phyloP scores from a whole-genome alignment of 92 coral and sea anemone species.

The Phenganax stokvisi region DNA sequence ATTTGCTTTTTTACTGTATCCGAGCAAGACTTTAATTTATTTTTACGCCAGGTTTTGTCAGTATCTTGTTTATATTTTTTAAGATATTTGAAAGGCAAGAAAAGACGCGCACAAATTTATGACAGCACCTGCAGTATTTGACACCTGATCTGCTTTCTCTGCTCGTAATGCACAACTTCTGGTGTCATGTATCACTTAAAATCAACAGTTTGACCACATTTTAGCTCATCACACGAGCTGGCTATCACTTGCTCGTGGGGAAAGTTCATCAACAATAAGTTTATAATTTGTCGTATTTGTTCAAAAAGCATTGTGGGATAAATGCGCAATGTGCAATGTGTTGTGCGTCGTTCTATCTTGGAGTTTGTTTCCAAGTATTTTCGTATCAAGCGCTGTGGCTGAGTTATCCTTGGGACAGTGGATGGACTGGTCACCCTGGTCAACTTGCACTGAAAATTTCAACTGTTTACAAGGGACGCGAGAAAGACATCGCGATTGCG shows the following conservation, averaged over 20 bases:
- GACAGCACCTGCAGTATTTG: background rate
- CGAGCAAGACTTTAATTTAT: background rate
- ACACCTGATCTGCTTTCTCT: background rate
- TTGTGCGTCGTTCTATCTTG: background rate
- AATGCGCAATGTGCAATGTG: background rate
- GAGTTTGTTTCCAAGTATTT: background rate
- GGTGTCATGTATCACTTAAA: slow-evolving; percentile 13
- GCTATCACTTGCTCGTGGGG: background rate
- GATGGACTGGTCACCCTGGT: slow-evolving; percentile 37
- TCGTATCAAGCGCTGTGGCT: background rate
- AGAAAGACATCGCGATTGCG: slow-evolving; percentile 27
- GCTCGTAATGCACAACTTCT: background rate
- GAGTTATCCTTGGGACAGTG: slow-evolving; percentile 17
- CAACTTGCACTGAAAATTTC: slow-evolving; percentile 9
- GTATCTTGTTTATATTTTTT: background rate
- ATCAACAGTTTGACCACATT: background rate
- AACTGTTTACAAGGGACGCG: slow-evolving; percentile 29
- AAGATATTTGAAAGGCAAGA: background rate
- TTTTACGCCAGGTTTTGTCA: background rate
- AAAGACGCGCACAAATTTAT: background rate
- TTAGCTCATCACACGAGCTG: too few species aligned
- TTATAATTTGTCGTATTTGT: too few species aligned
- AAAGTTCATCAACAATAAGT: background rate
- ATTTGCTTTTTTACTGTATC: slow-evolving; percentile 1
- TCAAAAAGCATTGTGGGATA: too few species aligned